Percentiles rank a stretch among this genome's conserved stretches.
phyloP scores from a whole-genome alignment of 2,113 vertebrate genomes.

The Plecturocebus donacophilus region DNA sequence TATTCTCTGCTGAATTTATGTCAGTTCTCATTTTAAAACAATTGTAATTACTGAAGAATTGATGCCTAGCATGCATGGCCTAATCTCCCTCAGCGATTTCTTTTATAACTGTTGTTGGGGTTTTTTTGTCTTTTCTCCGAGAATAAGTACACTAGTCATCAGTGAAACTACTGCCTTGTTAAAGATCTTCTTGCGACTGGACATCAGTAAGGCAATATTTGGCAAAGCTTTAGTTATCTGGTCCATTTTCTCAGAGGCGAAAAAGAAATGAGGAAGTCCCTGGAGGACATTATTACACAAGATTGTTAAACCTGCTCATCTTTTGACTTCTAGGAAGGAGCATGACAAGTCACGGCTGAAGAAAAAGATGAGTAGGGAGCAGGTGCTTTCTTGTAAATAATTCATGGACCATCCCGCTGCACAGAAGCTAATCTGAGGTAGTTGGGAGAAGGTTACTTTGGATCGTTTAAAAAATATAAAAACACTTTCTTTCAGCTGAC shows the following conservation, averaged over 20 bases:
- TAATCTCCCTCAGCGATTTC: background rate
- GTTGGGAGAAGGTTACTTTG: background rate
- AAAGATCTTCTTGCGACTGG: background rate
- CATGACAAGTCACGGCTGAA: conserved; percentile 40
- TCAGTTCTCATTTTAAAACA: background rate
- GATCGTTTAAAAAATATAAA: background rate
- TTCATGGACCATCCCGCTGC: background rate
- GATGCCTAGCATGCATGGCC: background rate
- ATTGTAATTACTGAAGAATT: background rate
- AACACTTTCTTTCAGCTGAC: background rate
- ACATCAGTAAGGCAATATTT: background rate
- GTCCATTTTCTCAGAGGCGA: background rate
- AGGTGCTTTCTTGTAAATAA: conserved; percentile 64
- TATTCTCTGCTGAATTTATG: background rate
- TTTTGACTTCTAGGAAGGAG: conserved; percentile 21
- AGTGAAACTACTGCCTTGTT: background rate
- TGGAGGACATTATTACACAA: background rate
- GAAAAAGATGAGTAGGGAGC: conserved; percentile 16
- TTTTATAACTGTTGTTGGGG: background rate
- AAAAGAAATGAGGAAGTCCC: background rate
- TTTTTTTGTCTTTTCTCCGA: background rate
- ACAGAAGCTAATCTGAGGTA: conserved; percentile 53
- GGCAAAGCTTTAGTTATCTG: background rate
- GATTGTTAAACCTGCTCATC: background rate
- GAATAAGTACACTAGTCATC: background rate